Conservation (phyloP, 2,113 vertebrate genomes). For the Laticauda colubrina region DNA sequence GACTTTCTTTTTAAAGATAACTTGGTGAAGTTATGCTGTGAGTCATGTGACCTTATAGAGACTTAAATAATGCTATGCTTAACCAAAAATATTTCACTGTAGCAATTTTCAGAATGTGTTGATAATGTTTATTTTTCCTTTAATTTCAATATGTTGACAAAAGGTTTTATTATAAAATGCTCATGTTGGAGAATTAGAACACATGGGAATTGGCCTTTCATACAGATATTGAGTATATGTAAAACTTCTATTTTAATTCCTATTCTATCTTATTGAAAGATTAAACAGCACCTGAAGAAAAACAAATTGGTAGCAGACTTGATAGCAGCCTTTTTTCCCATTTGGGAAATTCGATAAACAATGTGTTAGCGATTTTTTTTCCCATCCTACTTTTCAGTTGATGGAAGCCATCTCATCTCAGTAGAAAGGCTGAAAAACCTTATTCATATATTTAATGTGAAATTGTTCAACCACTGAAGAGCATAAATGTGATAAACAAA, state of each 20-base stretch:
- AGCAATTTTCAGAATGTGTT: neutral
- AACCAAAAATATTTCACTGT: neutral
- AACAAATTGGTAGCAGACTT: neutral
- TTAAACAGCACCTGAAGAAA: neutral
- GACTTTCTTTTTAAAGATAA: slow-evolving; percentile 1
- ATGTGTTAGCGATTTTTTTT: neutral
- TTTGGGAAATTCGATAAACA: neutral
- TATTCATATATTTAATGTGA: neutral
- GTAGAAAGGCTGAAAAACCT: neutral
- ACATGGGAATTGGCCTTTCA: neutral
- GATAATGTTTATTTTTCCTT: neutral
- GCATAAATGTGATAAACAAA: slow-evolving; percentile 13
- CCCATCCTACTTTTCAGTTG: neutral
- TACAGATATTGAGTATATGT: neutral
- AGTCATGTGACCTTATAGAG: neutral
- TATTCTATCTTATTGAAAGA: neutral
- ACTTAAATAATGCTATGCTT: neutral
- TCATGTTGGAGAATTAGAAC: neutral
- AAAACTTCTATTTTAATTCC: neutral
- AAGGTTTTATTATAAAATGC: neutral
- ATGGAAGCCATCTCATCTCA: neutral
- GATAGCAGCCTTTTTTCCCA: neutral
- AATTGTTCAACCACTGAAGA: neutral
- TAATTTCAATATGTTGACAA: neutral
- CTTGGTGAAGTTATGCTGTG: neutral